phyloP scores from a whole-genome alignment of 2,113 vertebrate genomes.

The Mus musculus region GRCm39 chr7:82307001-82307500 shows the following conservation, averaged over 20 bases:
- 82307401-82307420: background rate
- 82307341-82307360: slow-evolving; percentile 84
- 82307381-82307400: background rate
- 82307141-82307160: background rate
- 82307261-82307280: slow-evolving; percentile 97
- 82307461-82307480: background rate
- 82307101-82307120: background rate
- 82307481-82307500: background rate
- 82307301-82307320: slow-evolving; percentile 99
- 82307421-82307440: background rate
- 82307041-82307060: background rate
- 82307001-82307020: background rate
- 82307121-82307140: background rate
- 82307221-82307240: slow-evolving; percentile 22
- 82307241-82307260: background rate
- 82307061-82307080: background rate
- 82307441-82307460: background rate
- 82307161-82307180: too few species aligned
- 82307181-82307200: background rate
- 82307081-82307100: background rate
- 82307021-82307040: background rate
- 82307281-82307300: slow-evolving; percentile 96
- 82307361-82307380: background rate
- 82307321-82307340: slow-evolving; percentile 97
- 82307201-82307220: background rate